Conservation (phyloP, 2,888 invertebrate species). For the Pristionchus mayeri region DNA sequence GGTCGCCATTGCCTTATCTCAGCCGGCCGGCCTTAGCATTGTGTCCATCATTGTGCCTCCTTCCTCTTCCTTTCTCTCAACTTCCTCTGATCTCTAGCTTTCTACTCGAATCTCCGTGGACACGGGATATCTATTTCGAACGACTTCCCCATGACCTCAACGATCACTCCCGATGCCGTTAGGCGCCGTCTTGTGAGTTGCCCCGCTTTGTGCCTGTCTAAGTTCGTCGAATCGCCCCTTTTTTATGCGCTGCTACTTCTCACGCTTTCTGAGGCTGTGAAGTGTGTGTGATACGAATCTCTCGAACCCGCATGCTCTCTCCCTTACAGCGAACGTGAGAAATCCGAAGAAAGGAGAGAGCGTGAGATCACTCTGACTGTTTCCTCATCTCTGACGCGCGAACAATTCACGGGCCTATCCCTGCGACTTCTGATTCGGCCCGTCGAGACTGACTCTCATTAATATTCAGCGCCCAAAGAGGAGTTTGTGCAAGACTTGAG, state of each 20-base stretch:
- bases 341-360: not conserved
- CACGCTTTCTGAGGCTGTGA: slow-evolving; percentile 33
- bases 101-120: not conserved
- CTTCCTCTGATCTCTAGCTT: slow-evolving; percentile 33
- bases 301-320: not conserved
- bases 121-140: not conserved
- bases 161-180: not conserved
- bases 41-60: slow-evolving; percentile 2
- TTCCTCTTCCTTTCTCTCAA: not conserved
- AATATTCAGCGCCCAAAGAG: not conserved
- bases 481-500: not conserved
- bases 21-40: not conserved
- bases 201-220: not conserved
- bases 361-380: too few relatives aligned
- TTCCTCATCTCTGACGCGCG: not conserved
- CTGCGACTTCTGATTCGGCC: not conserved
- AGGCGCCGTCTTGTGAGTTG: slow-evolving; percentile 15
- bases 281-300: slow-evolving; percentile 7
- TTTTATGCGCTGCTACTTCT: not conserved
- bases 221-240: too few relatives aligned
- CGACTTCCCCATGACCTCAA: not conserved
- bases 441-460: not conserved
- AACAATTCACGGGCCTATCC: not conserved
- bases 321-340: not conserved
- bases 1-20: not conserved